Evolutionary conservation across 2,797 vertebrate species (phyloP).

Genomic region (Hydrocynus forskahlii): DNA sequence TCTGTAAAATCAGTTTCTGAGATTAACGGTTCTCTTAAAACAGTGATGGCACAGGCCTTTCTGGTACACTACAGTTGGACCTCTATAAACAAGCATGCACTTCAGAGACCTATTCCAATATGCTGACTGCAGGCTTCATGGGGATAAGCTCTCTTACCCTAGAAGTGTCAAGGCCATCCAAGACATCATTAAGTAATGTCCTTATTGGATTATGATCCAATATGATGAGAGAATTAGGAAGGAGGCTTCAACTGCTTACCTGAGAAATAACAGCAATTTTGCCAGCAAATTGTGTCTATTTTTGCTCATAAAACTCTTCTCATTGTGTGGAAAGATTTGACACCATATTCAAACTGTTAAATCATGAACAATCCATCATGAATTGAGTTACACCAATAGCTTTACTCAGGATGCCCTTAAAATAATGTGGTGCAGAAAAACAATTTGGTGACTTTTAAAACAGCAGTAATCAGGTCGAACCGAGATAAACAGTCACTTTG

Average conservation of each 20-base stretch:
- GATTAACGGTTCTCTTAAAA: too few relatives aligned
- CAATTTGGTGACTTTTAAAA: constrained; percentile 19
- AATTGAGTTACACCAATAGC: neutral
- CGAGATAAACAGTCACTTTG: constrained; percentile 20
- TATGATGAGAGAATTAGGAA: constrained; percentile 18
- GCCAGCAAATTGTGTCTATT: neutral
- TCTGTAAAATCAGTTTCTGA: too few relatives aligned
- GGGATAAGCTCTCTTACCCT: constrained; percentile 70
- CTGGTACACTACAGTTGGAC: too few relatives aligned
- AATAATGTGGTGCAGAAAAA: constrained; percentile 26
- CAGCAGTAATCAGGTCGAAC: constrained; percentile 31
- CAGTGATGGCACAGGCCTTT: too few relatives aligned
- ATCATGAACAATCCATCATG: neutral
- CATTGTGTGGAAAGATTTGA: neutral
- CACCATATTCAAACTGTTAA: neutral
- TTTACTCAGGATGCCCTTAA: neutral
- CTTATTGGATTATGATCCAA: constrained; percentile 61
- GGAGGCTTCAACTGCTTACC: neutral
- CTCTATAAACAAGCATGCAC: constrained; percentile 9
- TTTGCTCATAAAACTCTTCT: neutral
- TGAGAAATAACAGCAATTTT: neutral
- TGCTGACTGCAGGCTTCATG: constrained; percentile 67
- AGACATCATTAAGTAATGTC: constrained; percentile 63
- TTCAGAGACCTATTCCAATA: constrained; percentile 57
- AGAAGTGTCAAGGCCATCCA: constrained; percentile 67